phyloP scores from a whole-genome alignment of 2,888 invertebrate genomes.

The Lymantria monacha region DNA sequence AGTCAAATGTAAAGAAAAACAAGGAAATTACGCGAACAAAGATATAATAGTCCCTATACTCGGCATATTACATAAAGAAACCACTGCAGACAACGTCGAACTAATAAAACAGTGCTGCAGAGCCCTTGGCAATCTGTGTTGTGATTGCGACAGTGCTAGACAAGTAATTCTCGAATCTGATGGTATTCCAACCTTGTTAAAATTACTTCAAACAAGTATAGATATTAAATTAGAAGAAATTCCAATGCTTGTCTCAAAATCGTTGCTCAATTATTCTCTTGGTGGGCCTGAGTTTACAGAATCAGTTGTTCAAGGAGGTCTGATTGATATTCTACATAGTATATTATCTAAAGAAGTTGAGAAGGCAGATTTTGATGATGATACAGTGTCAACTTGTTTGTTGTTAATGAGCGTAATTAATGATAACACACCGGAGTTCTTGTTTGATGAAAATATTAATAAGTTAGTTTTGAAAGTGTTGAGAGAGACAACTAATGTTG shows the following conservation, averaged over 20 bases:
- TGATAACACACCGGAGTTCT: conserved; percentile 83
- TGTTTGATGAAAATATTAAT: conserved; percentile 80
- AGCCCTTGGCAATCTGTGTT: conserved; percentile 94
- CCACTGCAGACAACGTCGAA: conserved; percentile 67
- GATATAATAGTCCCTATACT: conserved; percentile 83
- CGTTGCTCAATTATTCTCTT: conserved; percentile 90
- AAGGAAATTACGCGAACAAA: conserved; percentile 85
- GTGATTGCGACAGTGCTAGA: conserved; percentile 89
- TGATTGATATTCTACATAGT: conserved; percentile 77
- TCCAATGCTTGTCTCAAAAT: conserved; percentile 86
- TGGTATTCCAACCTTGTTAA: conserved; percentile 74
- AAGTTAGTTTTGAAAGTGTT: conserved; percentile 84
- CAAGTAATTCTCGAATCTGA: conserved; percentile 70
- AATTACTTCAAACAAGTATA: conserved; percentile 58
- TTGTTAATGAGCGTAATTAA: conserved; percentile 83
- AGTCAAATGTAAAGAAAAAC: conserved; percentile 89
- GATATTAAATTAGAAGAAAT: conserved; percentile 67
- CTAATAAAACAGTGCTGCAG: conserved; percentile 89
- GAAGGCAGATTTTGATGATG: conserved; percentile 79
- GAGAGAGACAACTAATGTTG: conserved; percentile 84
- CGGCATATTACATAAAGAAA: conserved; percentile 68
- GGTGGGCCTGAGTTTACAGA: conserved; percentile 87
- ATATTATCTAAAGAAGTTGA: conserved; percentile 76
- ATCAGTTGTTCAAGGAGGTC: conserved; percentile 77
- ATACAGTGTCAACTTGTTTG: conserved; percentile 78